A percentile compares a stretch with the other conserved stretches of the same genome.
Conservation (phyloP, 2,888 invertebrate genomes). For the Gastrophysa polygoni region DNA sequence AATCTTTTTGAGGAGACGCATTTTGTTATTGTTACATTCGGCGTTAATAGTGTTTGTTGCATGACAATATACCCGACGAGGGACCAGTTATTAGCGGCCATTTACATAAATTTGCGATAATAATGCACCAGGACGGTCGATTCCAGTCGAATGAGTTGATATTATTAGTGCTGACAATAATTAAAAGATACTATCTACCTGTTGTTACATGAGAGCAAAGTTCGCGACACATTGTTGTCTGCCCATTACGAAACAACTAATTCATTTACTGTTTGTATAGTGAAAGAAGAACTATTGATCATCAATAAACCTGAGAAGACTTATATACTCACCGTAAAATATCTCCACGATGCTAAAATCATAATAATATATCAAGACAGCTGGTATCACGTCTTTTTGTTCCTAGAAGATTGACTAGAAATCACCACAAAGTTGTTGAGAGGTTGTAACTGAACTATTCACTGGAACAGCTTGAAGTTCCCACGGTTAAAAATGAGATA, state of each 20-base stretch:
- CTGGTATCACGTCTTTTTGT: neutral
- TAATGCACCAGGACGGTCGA: neutral
- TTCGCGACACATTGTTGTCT: too few relatives aligned
- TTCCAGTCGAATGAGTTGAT: too few relatives aligned
- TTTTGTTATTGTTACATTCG: neutral
- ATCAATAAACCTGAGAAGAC: too few relatives aligned
- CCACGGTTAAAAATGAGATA: conserved; percentile 1
- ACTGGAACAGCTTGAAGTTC: conserved; percentile 2
- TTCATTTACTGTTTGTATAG: too few relatives aligned
- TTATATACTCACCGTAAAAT: too few relatives aligned
- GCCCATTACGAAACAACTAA: too few relatives aligned
- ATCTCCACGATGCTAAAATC: neutral
- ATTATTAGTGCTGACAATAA: too few relatives aligned
- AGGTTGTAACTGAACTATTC: neutral
- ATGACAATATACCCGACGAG: neutral
- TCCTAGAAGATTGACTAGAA: neutral
- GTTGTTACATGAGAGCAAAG: too few relatives aligned
- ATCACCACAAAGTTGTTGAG: conserved; percentile 3
- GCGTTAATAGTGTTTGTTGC: neutral
- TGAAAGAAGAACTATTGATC: too few relatives aligned
- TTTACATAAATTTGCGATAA: neutral
- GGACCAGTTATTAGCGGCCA: neutral
- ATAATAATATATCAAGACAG: neutral
- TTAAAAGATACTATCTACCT: too few relatives aligned
- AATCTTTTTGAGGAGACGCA: conserved; percentile 3